Base-by-base conservation (phyloP, 2,113 vertebrate genomes). In the Ceratotherium simum region DNA sequence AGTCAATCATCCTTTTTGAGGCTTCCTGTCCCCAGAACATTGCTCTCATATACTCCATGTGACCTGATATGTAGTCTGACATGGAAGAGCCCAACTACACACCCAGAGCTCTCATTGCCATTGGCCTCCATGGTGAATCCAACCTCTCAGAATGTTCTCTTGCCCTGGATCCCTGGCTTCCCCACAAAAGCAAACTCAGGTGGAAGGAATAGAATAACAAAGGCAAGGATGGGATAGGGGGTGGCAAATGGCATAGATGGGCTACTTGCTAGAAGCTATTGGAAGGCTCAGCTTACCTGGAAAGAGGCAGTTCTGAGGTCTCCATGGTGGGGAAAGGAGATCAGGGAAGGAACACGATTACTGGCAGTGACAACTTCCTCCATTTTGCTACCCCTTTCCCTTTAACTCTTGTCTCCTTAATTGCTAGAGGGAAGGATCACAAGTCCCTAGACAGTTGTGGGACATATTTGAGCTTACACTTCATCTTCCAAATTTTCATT, bases 71-170 rank as follows among this genome's bases (percentile, higher is more conserved):
- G 16, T 85, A 73, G 33, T 39, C 73, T 67, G 56, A 75, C 1
- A 8, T 81, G 65, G 58, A 72, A 79, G 58, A 93, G 23, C 48
- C 58, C 39, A 81, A 81, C 39, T 81, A 20, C 21, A 93, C n/a
- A 85, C 46, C 13, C 39, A 85, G 48, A 21, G 46, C 7, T 79
- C 31, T 93, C 1, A 51, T 62, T 73, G 39, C 48, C 33, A 20
- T 85, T 93, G 67, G 16, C 56, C 36, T 96, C 56, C 46, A 67
- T 85, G 39, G n/a, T 81, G 39, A 90, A 29, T 54, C 42, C 23
- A 73, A 81, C 72, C 90, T 89, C n/a, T 85, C 58, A 90, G 31
- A 90, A 73, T 84, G 58, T 88, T 89, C 65, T 94, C 42, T 82
- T 96, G 72, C 33, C 64, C 12, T 90, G 51, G 67, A 62, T 90